Percentiles rank a stretch among this genome's conserved stretches.
Conservation (phyloP, 2,888 invertebrate genomes). For the Phymatocera aterrima region DNA sequence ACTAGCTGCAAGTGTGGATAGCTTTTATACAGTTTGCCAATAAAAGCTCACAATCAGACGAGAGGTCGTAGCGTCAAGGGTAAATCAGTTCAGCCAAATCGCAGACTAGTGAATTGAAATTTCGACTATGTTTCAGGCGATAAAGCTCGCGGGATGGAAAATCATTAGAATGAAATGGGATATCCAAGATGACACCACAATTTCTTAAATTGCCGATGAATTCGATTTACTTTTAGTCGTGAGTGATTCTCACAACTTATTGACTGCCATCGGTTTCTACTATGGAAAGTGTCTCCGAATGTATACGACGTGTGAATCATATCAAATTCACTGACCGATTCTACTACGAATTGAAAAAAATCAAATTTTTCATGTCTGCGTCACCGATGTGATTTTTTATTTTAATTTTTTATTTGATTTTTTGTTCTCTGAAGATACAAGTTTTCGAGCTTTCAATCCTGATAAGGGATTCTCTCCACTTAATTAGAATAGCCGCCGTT, state of each 20-base stretch:
- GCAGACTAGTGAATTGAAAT: not conserved
- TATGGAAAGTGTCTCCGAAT: not conserved
- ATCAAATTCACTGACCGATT: not conserved
- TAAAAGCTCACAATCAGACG: not conserved
- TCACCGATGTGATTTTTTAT: not conserved
- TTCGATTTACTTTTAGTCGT: not conserved
- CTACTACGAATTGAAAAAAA: not conserved
- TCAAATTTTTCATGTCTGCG: not conserved
- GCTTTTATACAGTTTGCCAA: conserved; percentile 4
- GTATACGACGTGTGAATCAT: not conserved
- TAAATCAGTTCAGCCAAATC: not conserved
- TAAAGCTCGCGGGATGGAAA: not conserved
- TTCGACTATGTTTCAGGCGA: not conserved
- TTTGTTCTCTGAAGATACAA: not conserved
- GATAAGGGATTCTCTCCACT: not conserved
- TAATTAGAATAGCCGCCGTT: not conserved
- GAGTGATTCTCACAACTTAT: not conserved
- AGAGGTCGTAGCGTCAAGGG: not conserved
- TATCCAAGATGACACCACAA: not conserved
- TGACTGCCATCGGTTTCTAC: too few relatives aligned
- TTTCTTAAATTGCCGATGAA: not conserved
- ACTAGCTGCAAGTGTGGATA: not conserved
- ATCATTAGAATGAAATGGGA: not conserved
- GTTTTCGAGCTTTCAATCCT: too few relatives aligned
- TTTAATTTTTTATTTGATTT: not conserved